Evolutionary conservation across 2,888 invertebrate genomes (phyloP).

Genomic region (Torymus aiolomorphi): DNA sequence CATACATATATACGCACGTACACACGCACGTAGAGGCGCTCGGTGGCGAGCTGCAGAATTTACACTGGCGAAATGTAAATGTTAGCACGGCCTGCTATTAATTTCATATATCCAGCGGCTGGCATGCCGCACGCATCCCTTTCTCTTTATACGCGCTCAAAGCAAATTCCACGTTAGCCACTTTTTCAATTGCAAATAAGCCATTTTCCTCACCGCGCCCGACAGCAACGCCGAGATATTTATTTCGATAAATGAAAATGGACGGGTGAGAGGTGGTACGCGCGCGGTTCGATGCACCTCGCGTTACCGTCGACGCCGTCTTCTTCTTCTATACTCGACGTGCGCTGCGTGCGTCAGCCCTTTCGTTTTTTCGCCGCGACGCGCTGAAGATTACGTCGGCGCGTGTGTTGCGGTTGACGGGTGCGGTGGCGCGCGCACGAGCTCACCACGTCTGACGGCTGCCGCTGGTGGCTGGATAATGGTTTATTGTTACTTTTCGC

Average conservation of each 20-base stretch:
- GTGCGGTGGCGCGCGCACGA: background rate
- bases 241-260: constrained; percentile 28
- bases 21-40: too few species aligned
- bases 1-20: background rate
- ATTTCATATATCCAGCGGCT: constrained; percentile 3
- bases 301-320: background rate
- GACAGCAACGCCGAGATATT: background rate
- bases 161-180: background rate
- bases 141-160: too few species aligned
- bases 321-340: constrained; percentile 26
- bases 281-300: background rate
- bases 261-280: background rate
- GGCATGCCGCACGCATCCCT: background rate
- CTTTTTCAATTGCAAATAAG: background rate
- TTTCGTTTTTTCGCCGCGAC: constrained; percentile 9
- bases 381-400: constrained; percentile 40
- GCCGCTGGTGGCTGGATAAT: constrained; percentile 14
- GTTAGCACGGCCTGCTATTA: constrained; percentile 28
- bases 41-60: background rate
- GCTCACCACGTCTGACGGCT: too few species aligned
- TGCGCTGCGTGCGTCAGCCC: constrained; percentile 33
- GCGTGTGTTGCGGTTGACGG: constrained; percentile 30
- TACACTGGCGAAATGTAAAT: constrained; percentile 43
- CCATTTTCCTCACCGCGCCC: background rate
- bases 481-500: constrained; percentile 17